These are phyloP conservation scores for Melinopterus prodromus DNA, from an alignment of 2,888 invertebrate genomes.

Conservation along the genomic window DNA sequence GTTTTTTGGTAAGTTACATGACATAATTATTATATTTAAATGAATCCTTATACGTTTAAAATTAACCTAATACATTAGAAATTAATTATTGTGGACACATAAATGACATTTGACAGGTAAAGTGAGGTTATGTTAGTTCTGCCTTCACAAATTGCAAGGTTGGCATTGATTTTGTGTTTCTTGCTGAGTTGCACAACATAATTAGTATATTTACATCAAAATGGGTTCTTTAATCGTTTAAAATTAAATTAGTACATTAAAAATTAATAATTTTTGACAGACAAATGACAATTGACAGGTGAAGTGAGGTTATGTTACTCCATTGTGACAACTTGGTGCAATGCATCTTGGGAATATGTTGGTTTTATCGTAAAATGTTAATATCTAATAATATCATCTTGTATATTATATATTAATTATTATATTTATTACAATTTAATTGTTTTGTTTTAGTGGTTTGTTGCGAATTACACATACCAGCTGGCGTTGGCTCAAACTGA, in stretches of 20 bases:
- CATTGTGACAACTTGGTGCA: not conserved
- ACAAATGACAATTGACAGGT: not conserved
- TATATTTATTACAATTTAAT: not conserved
- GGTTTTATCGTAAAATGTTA: too few relatives aligned
- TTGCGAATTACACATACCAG: conserved; percentile 93
- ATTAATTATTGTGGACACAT: not conserved
- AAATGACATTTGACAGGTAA: not conserved
- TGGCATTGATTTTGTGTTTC: conserved; percentile 85
- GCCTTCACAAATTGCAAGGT: conserved; percentile 72
- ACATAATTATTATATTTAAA: too few relatives aligned
- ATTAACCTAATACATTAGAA: too few relatives aligned
- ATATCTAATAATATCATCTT: too few relatives aligned
- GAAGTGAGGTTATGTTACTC: not conserved
- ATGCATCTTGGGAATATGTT: too few relatives aligned
- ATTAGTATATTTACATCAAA: too few relatives aligned
- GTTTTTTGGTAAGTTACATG: conserved; percentile 74
- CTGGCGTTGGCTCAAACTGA: conserved; percentile 85
- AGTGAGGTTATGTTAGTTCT: not conserved
- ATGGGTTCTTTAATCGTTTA: too few relatives aligned
- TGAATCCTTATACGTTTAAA: too few relatives aligned
- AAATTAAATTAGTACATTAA: too few relatives aligned
- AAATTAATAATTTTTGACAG: too few relatives aligned
- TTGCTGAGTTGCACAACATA: conserved; percentile 67
- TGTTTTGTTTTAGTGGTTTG: conserved; percentile 82
- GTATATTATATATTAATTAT: not conserved